Evolutionary conservation across 2,113 vertebrate species (phyloP), one percentile per base, ranked within the genome.

Genomic region (Cisticola juncidis): DNA sequence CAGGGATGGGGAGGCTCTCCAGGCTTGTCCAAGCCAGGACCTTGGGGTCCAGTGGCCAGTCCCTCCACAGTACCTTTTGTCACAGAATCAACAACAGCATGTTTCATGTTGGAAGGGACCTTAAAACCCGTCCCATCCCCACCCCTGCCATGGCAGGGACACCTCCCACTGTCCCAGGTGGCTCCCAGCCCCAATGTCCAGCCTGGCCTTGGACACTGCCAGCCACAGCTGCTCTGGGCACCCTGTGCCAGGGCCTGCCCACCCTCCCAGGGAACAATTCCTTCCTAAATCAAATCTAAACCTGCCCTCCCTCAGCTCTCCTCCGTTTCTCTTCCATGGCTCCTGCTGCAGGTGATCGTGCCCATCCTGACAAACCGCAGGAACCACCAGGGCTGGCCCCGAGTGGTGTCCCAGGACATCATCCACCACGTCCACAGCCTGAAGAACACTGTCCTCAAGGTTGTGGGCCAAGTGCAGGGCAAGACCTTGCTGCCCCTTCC

Each of bases 401-500:
- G 96, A 6, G 98, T 98, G 25, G 97, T 99, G 36, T 98, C 98
- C 33, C 97, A 99, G 48, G 99, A 99, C 72, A 36, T 99, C 45
- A 87, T 91, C 50, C 96, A 11, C 23, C 98, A 99, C 0, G 93
- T 98, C 58, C 98, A 98, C 88, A 95, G 56, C 51, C 98, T 99
- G 35, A 98, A 98, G 68, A 98, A 96, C 38, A 96, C 94, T 24
- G 97, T 99, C 77, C 97, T 97, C 73, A 98, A 97, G 40, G 94
- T 99, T 60, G 81, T 98, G 9, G 99, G 99, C n/a, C 98, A 98
- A 92, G 96, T 98, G n/a, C 97, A 98, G 83, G 99, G 99, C 56
- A 99, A 98, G 94, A 99, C 99, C 3, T 92, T 99, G 80, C 97
- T 99, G 86, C 98, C 99, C 57, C 97, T 99, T 45, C 99, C 99